Evolutionary conservation across 1,140 invertebrate species (phyloP), one percentile per base, ranked within the genome.

Genomic region (Philotrypesis tridentata): DNA sequence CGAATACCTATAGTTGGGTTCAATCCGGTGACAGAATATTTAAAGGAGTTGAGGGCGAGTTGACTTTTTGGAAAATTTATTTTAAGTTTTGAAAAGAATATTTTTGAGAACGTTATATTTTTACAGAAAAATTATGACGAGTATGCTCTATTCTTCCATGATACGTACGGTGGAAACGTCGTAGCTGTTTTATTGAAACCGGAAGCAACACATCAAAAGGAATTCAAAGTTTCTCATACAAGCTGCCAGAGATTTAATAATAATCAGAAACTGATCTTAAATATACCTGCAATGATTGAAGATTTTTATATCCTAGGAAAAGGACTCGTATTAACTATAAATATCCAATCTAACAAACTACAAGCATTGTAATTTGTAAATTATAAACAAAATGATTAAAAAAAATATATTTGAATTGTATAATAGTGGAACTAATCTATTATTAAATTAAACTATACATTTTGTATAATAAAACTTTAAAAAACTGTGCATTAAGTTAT

Each of bases 121-220:
- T 93, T 93, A 60, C 85, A 97, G 96, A 92, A 92, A 74, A 93
- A 93, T 74, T 98, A 96, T 89, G 93, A 93, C 6, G 94, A 97
- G 40, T 95, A 95, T 86, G 97, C 96, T 1, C 88, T 97, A 37
- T 98, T 99, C 89, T 98, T 99, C 89, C 94, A 98, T 89, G 96
- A 99, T 90, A 91, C 92, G 0, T 97, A 95, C 92, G 97, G 97
- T 27, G 97, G 97, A 33, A 93, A 94, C 81, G 90, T 94, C 11
- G 95, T 99, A 83, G 96, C 94, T 11, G 95, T 98, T 73, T 89
- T 98, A 21, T 96, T 97, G 93, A 97, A 96, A 89, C 96, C 97
- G 9, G 87, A 92, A 71, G 92, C 93, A 1, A 89, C 94, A 27
- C 93, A 94, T 74, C 76, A 87, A 0, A 93, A 93, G 84, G 93